Base-by-base conservation (phyloP, 2,888 invertebrate species). In the Anthrax anthrax region DNA sequence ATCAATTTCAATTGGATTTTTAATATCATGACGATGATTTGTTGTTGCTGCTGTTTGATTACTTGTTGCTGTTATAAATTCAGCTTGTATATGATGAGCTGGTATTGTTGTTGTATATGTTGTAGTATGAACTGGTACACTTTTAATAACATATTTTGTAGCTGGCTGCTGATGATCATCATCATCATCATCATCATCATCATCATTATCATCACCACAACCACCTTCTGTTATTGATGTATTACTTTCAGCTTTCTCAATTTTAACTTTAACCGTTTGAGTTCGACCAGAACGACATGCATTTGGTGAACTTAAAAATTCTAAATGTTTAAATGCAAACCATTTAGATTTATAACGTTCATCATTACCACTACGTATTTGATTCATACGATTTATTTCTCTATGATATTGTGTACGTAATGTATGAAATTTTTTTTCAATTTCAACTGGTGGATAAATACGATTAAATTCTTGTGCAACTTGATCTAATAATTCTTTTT, bases 371-470 rank as follows among this genome's bases (percentile, higher is more conserved):
- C 41, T 41, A 13, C 39, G 10, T 1, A 70, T 72, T 23, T 74
- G 66, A 14, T 71, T 66, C 66, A 75, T 76, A 37, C 72, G 67
- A 38, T 71, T 72, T 6, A 73, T 72, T 54, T 77, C 77, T 8
- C 77, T 70, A 54, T 77, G 77, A 53, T 77, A 76, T 50, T 76
- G 77, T 1, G 77, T 77, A 5, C 76, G 67, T 37, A 76, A 61
- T 48, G 77, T 77, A 51, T 77, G 77, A 44, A 76, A 75, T 53
- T 76, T 76, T 55, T 76, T 76, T 2, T 76, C 75, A 23, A 72
- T 65, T 52, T 76, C 76, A 5, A 70, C 66, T 19, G 61, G 58
- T 1, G 64, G 59, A 47, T 65, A 61, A 19, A 57, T 60, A 62
- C 64, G 54, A 60, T 65, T 60, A 9, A 67, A 52, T 19, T 59